Evolutionary conservation across 2,797 vertebrate genomes (phyloP), one percentile per base, ranked within the genome.

Genomic region (Hoplostethus mediterraneus): DNA sequence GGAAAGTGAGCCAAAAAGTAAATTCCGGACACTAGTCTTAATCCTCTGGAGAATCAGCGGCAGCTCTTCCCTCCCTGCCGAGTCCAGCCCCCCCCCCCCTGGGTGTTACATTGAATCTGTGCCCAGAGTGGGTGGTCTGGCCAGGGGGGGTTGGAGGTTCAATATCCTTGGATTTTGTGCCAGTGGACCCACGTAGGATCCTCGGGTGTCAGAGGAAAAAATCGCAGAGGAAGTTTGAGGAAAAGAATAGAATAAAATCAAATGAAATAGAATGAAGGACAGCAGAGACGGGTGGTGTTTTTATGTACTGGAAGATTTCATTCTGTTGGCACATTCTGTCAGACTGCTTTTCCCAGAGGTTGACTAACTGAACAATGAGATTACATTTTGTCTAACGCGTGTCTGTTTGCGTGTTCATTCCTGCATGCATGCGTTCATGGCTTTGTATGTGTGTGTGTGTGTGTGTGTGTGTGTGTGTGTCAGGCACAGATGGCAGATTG

Each of bases 151-250:
- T n/a, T 52, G n/a, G 28, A 30, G 47, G 52, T 75, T 71, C 33
- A 79, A 80, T 78, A 72, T 80, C 71, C 69, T 25, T 64, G 54
- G 64, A 65, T 65, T 70, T 64, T 73, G 67, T 84, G 77, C 56
- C 62, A 67, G 16, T 36, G 14, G 53, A 51, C 53, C 17, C 63
- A 51, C 28, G 4, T 48, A 21, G 63, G 57, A 79, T 65, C 71
- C 75, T 48, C 36, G 47, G 58, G 58, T 63, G 42, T 56, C 63
- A 53, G 48, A 21, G 21, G 36, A 77, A 30, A 16, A 78, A 75
- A 81, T 62, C 71, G 59, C 12, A 40, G 71, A 33, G 72, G 17
- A 67, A 53, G 30, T 76, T 76, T 53, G 84, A 80, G 80, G 70
- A 12, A 12, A 38, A 71, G 11, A 69, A 14, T 12, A 65, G 25